Base-by-base conservation (phyloP, 2,888 invertebrate genomes). In the Drosophila bunnanda region DNA sequence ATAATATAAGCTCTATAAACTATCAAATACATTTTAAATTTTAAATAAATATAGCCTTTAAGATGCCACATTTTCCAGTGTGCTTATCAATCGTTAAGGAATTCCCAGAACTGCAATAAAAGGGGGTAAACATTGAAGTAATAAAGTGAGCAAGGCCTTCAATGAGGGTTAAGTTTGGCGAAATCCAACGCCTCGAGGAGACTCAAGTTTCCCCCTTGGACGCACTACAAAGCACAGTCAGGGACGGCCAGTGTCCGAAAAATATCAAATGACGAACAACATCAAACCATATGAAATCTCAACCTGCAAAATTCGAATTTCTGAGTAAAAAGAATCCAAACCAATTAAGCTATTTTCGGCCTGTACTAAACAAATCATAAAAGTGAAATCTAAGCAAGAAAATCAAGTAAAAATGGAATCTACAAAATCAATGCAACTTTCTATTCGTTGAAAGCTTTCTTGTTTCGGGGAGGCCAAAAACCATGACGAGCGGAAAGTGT, bases 361-460 rank as follows among this genome's bases (percentile, higher is more conserved):
- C n/a, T 17, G 30, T 17, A 60, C 43, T 56, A 60, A 43, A 43
- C 20, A 34, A 50, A 28, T 39, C 53, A 15, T 70, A 59, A 70
- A 70, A 50, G 62, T 67, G 67, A 67, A 67, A 67, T 48, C 67
- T 48, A 41, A 17, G 56, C 55, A 38, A 36, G 54, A 46, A 69
- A 46, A 60, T 43, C 34, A 54, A 60, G 32, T 44, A 69, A 25
- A 67, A 70, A 48, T 39, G 48, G 55, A 71, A 76, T 71, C 78
- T 58, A 73, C 36, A 32, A 67, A 79, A 71, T 74, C 68, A 82
- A 84, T 81, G 77, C 58, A 53, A 75, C 81, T 82, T 83, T 86
- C 86, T 80, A 74, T 86, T 77, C 71, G 66, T 34, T 52, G 70
- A 80, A 75, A 83, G 80, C 79, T 20, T 50, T 34, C 44, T 25